phyloP scores from a whole-genome alignment of 2,888 invertebrate genomes.

The Podabrus alpinus region DNA sequence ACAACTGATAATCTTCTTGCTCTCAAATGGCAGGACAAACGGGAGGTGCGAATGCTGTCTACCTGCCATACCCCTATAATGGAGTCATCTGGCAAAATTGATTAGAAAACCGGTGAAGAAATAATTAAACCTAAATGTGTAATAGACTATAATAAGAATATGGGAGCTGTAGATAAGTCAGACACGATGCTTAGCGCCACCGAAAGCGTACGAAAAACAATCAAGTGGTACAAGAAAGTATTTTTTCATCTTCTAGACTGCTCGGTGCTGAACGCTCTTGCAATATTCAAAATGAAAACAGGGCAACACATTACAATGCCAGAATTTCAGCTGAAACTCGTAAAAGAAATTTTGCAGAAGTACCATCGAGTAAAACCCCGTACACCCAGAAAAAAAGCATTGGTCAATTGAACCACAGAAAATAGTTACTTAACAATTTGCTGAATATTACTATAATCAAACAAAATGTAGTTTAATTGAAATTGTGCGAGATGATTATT shows the following conservation, averaged over 20 bases:
- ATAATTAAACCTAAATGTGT: slow-evolving; percentile 37
- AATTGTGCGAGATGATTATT: too few species aligned
- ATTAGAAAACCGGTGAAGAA: slow-evolving; percentile 20
- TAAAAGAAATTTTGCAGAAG: too few species aligned
- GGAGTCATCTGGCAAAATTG: slow-evolving; percentile 18
- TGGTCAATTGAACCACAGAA: too few species aligned
- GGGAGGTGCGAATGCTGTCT: slow-evolving; percentile 38
- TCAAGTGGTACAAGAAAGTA: slow-evolving; percentile 30
- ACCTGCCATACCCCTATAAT: slow-evolving; percentile 33
- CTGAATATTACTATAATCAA: too few species aligned
- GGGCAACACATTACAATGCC: too few species aligned
- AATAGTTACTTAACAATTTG: too few species aligned
- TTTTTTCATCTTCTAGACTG: slow-evolving; percentile 14
- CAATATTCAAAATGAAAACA: too few species aligned
- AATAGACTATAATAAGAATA: slow-evolving; percentile 40
- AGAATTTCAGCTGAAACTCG: too few species aligned
- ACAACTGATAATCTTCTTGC: slow-evolving; percentile 27
- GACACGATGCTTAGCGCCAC: slow-evolving; percentile 36
- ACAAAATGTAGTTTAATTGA: too few species aligned
- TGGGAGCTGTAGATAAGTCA: slow-evolving; percentile 38
- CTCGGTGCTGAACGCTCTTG: neutral
- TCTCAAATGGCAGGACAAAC: slow-evolving; percentile 43
- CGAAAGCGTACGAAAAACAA: neutral
- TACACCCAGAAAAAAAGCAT: too few species aligned
- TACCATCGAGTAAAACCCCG: too few species aligned